Evolutionary conservation across 2,797 vertebrate genomes (phyloP), one percentile per base, ranked within the genome.

Genomic region (Leuciscus waleckii): DNA sequence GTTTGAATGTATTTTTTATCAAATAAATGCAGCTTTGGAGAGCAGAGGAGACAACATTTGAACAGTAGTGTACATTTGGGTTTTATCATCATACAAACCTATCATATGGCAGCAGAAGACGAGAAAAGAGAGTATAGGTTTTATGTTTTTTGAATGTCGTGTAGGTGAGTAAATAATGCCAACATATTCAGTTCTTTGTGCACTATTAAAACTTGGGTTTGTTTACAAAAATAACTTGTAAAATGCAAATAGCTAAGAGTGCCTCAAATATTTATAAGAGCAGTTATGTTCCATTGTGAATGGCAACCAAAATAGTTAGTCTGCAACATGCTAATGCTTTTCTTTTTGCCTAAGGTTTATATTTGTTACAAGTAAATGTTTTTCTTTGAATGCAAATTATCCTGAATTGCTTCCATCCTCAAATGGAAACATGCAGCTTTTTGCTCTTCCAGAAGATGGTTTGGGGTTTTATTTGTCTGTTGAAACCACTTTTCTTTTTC

Each of bases 331-430:
- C 23, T 41, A 77, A 82, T 82, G 37, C 63, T 90, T 65, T 65
- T 69, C 5, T 79, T 79, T 82, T 81, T 14, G 4, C 56, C 26
- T 51, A 3, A 61, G 70, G 74, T 85, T 75, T 65, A 21, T 82
- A 65, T 87, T 63, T 71, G 75, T 75, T 81, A 51, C 21, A n/a
- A 75, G 56, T 58, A 70, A 77, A 78, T 77, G 61, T 79, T 29
- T 54, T 78, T 63, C 29, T 32, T 51, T 78, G 51, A 29, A 79
- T 85, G 69, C 76, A 63, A 74, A 73, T 32, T 14, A n/a, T 17
- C 51, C 10, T 74, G 54, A 37, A 81, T 49, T 61, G 43, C 54
- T n/a, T 76, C 63, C 21, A 39, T 82, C 54, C 65, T 83, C 14
- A 74, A 51, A 19, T 54, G 70, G 51, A 79, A 83, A 49, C 79